phyloP scores from a whole-genome alignment of 1,140 invertebrate species.

The Dendrolimus kikuchii region DNA sequence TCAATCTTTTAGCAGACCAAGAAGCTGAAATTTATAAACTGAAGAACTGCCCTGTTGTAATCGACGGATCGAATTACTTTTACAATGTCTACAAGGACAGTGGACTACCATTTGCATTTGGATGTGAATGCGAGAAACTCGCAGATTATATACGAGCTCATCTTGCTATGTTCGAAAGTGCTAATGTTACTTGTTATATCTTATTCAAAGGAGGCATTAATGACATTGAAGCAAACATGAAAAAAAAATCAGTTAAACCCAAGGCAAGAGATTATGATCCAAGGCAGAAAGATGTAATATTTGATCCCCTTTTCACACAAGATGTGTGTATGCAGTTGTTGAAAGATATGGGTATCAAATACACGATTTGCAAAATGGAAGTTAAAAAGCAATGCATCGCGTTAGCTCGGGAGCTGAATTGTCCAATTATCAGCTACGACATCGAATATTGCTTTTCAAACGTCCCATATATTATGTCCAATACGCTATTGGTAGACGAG shows the following conservation, averaged over 20 bases:
- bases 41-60: constrained; percentile 17
- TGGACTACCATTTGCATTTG: constrained; percentile 14
- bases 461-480: constrained; percentile 19
- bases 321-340: constrained; percentile 27
- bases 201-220: constrained; percentile 34
- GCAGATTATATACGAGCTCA: constrained; percentile 21
- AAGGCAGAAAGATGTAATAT: not conserved
- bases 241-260: not conserved
- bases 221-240: constrained; percentile 11
- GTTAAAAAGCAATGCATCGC: constrained; percentile 25
- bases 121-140: constrained; percentile 27
- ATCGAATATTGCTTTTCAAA: constrained; percentile 25
- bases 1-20: no score
- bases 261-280: no score
- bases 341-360: constrained; percentile 31
- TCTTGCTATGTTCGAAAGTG: constrained; percentile 25
- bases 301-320: constrained; percentile 18
- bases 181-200: constrained; percentile 35
- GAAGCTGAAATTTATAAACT: no score
- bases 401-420: constrained; percentile 25
- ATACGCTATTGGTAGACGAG: constrained; percentile 1
- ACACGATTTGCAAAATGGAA: constrained; percentile 20
- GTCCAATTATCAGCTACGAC: constrained; percentile 30
- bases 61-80: constrained; percentile 38
- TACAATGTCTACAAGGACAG: constrained; percentile 13